A percentile compares a stretch with the other conserved stretches of the same genome.
These are phyloP conservation scores for Ichneumon xanthorius DNA, from an alignment of 2,888 invertebrate species.

Conservation along the genomic window DNA sequence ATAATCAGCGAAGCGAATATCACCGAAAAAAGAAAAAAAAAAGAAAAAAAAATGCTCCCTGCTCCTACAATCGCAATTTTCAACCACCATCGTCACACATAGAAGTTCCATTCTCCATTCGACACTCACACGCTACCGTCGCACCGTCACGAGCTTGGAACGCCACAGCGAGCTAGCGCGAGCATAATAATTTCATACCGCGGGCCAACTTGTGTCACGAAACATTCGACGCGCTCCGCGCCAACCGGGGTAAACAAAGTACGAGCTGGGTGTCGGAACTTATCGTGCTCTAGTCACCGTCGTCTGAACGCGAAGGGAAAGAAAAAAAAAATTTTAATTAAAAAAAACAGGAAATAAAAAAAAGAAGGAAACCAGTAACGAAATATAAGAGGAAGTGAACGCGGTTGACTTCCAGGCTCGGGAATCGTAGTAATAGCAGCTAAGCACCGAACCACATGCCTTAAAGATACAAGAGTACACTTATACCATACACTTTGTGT, in stretches of 20 bases:
- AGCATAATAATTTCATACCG: conserved; percentile 13
- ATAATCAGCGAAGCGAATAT: conserved; percentile 24
- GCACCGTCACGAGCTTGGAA: conserved; percentile 63
- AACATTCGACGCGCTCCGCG: neutral
- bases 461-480: conserved; percentile 72
- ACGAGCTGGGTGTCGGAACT: neutral
- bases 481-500: conserved; percentile 65
- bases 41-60: conserved; percentile 35
- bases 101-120: conserved; percentile 47
- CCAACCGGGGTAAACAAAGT: conserved; percentile 2
- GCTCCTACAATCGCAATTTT: conserved; percentile 26
- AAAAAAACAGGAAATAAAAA: neutral
- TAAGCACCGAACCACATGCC: conserved; percentile 78
- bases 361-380: conserved; percentile 14
- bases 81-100: conserved; percentile 32
- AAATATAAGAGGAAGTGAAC: conserved; percentile 26
- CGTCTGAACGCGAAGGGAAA: conserved; percentile 8
- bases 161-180: conserved; percentile 33
- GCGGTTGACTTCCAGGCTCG: conserved; percentile 67
- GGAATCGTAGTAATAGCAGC: conserved; percentile 71
- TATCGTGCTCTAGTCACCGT: conserved; percentile 5
- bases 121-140: conserved; percentile 51
- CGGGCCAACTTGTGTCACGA: conserved; percentile 12
- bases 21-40: conserved; percentile 10
- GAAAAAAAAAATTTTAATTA: neutral